A percentile compares a stretch with the other conserved stretches of the same genome.
These are phyloP conservation scores for Papilio polytes DNA, from an alignment of 1,140 invertebrate species.

Conservation along the genomic window DNA sequence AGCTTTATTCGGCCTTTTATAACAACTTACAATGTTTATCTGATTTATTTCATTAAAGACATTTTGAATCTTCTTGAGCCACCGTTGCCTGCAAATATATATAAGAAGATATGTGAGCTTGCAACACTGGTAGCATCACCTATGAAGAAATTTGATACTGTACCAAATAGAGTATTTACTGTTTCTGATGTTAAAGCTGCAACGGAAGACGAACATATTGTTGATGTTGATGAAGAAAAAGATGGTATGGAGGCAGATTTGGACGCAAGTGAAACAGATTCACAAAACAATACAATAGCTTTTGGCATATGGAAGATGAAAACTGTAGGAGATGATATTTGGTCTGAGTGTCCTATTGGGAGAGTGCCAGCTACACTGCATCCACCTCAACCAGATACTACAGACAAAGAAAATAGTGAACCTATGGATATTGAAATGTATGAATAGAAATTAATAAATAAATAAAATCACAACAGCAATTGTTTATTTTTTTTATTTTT, in stretches of 20 bases:
- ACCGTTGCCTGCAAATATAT: slow-evolving; percentile 52
- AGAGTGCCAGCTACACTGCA: slow-evolving; percentile 53
- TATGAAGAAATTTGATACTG: slow-evolving; percentile 48
- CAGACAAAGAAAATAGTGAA: slow-evolving; percentile 12
- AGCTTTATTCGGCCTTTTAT: slow-evolving; percentile 70
- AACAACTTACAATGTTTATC: slow-evolving; percentile 68
- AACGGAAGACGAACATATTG: slow-evolving; percentile 4
- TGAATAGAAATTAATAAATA: too few relatives aligned
- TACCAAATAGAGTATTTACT: slow-evolving; percentile 65
- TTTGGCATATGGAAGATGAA: slow-evolving; percentile 65
- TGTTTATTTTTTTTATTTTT: slow-evolving; percentile 80
- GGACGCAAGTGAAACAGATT: slow-evolving; percentile 32
- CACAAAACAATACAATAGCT: slow-evolving; percentile 25
- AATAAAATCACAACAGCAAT: too few relatives aligned
- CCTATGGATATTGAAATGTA: slow-evolving; percentile 1
- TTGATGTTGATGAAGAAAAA: slow-evolving; percentile 38
- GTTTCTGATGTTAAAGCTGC: slow-evolving; percentile 62
- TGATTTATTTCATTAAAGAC: slow-evolving; percentile 68
- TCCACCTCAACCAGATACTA: slow-evolving; percentile 46
- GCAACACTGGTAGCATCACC: slow-evolving; percentile 69
- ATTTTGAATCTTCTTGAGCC: slow-evolving; percentile 68
- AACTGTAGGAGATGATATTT: slow-evolving; percentile 51
- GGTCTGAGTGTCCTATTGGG: slow-evolving; percentile 67
- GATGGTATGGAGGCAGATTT: slow-evolving; percentile 30
- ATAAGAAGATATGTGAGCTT: slow-evolving; percentile 65